phyloP scores from a whole-genome alignment of 2,797 vertebrate species.

The Crenichthys baileyi region DNA sequence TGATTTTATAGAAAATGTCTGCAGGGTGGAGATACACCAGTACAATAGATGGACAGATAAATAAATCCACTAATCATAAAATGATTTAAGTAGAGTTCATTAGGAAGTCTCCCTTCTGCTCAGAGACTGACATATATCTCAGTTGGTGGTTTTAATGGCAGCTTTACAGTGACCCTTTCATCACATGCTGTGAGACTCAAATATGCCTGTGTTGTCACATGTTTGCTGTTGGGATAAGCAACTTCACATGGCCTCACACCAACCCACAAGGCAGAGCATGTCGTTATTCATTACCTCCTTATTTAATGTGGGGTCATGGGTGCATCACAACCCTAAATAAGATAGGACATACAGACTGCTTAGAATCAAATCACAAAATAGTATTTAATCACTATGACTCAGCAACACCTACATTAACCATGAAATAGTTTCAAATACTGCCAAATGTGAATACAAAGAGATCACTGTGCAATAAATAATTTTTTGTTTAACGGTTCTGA shows the following conservation, averaged over 20 bases:
- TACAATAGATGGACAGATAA: background rate
- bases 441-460: background rate
- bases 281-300: conserved; percentile 68
- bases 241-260: conserved; percentile 67
- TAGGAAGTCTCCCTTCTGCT: background rate
- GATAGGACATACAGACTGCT: background rate
- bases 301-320: conserved; percentile 32
- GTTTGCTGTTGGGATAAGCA: conserved; percentile 62
- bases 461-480: background rate
- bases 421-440: background rate
- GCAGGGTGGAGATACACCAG: background rate
- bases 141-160: conserved; percentile 5
- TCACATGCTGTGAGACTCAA: conserved; percentile 55
- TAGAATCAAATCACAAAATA: background rate
- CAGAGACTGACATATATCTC: background rate
- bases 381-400: background rate
- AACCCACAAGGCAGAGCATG: conserved; percentile 59
- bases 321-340: conserved; percentile 17
- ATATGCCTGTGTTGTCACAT: conserved; percentile 70
- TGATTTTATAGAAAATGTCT: background rate
- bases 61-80: no score
- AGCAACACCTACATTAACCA: background rate
- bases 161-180: conserved; percentile 24
- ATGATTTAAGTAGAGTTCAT: background rate
- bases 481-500: background rate